A percentile compares a stretch with the other conserved stretches of the same genome.
These are phyloP conservation scores for Gisinianus flammeolus DNA, from an alignment of 2,888 invertebrate species.

Conservation along the genomic window DNA sequence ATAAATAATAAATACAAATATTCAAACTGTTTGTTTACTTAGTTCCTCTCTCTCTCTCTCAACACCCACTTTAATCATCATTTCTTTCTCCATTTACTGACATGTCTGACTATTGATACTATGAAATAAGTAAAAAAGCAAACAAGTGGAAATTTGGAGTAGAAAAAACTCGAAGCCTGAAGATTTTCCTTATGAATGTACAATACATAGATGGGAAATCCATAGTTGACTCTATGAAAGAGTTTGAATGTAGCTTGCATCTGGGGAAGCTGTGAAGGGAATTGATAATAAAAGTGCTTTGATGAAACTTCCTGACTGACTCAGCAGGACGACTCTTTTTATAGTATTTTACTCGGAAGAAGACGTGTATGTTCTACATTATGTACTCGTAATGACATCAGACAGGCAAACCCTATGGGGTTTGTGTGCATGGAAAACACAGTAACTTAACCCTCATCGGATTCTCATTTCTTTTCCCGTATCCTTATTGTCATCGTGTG, in stretches of 20 bases:
- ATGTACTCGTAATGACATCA: neutral
- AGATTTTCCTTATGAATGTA: no score
- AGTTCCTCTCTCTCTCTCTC: no score
- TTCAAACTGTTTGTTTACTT: no score
- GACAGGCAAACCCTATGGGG: neutral
- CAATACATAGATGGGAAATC: no score
- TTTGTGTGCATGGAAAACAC: neutral
- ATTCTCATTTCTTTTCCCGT: neutral
- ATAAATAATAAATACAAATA: neutral
- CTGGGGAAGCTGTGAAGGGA: constrained; percentile 34
- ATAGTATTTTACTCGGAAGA: constrained; percentile 19
- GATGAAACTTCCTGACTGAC: constrained; percentile 34
- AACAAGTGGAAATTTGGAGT: no score
- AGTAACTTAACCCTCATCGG: neutral
- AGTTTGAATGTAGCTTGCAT: no score
- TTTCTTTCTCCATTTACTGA: neutral
- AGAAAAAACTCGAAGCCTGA: no score
- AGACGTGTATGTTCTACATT: neutral
- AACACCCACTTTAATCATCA: neutral
- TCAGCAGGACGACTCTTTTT: constrained; percentile 28
- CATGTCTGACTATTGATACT: no score
- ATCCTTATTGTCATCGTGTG: no score
- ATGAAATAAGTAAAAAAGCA: no score
- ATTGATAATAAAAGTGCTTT: constrained; percentile 34
- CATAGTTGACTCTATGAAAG: no score